Conservation (phyloP, 1,140 invertebrate genomes). For the Drosophila yakuba region DNA sequence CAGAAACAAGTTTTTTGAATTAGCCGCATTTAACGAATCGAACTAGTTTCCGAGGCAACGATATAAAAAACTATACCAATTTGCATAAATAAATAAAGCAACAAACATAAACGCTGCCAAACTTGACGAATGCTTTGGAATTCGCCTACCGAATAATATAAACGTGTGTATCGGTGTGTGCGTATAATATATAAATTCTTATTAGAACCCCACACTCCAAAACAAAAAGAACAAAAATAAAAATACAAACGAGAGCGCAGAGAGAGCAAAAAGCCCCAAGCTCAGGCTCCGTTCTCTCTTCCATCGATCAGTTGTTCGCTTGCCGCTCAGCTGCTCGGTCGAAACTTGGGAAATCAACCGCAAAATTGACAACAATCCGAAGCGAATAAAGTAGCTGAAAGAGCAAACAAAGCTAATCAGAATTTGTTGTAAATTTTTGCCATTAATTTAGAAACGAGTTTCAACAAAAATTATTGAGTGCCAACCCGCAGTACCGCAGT, state of each 20-base stretch:
- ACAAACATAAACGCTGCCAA: constrained; percentile 60
- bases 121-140: constrained; percentile 69
- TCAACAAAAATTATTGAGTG: constrained; percentile 41
- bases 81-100: constrained; percentile 79
- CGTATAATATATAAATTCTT: constrained; percentile 46
- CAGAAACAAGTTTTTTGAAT: constrained; percentile 16
- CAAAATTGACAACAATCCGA: constrained; percentile 75
- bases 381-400: constrained; percentile 3
- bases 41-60: constrained; percentile 67
- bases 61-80: constrained; percentile 36
- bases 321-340: constrained; percentile 73
- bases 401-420: constrained; percentile 28
- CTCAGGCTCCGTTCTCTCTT: constrained; percentile 10
- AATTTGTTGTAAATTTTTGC: constrained; percentile 81
- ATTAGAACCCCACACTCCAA: constrained; percentile 43
- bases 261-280: constrained; percentile 30
- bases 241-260: neutral
- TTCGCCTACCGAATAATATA: constrained; percentile 56
- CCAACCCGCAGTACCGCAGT: constrained; percentile 30
- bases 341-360: constrained; percentile 29
- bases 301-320: constrained; percentile 71
- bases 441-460: constrained; percentile 46
- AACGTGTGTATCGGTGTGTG: constrained; percentile 1
- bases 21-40: constrained; percentile 60
- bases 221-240: neutral